Evolutionary conservation across 37 sponge, comb jelly and placozoan genomes (phyloP), one percentile per base, ranked within the genome.

Genomic region (Halichondria panicea): DNA sequence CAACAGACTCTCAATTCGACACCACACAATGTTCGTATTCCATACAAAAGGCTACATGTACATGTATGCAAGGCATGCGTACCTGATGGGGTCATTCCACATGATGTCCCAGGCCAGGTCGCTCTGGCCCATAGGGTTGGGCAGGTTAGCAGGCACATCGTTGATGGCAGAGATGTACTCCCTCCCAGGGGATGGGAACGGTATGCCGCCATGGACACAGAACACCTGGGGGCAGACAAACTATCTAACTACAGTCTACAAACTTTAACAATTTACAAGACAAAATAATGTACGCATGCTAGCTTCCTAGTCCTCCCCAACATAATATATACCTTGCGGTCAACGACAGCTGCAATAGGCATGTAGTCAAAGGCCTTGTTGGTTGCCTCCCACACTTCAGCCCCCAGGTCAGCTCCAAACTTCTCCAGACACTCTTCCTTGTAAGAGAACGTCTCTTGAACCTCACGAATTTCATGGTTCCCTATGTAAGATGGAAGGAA

Each of bases 81-180:
- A 90, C 97, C 97, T 87, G 44, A 91, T 71, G 52, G 97, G 97
- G 63, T 96, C 97, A 61, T 87, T 93, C 97, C 97, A 96, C 88
- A 96, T 87, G 44, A 96, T 71, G 33, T 96, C 97, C 97, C 97
- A 96, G 15, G 91, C 97, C 64, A 96, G 80, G 21, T 58, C 75
- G 64, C 88, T 84, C 70, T 87, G 68, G 7, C 74, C 81, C 68
- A 89, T 85, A 8, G 97, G 97, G 63, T 92, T 76, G 1, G 81
- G 63, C 27, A 96, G 86, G 48, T 40, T 40, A 40, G 70, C 43
- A 0, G 97, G 97, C 30, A 92, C 72, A 22, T 87, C 88, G 43
- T 87, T 78, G 76, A 96, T 93, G 38, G 88, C 72, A 6, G 87
- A 81, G 24, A 96, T 61, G 18, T 84, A 64, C 2, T 90, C 92